Evolutionary conservation across 2,113 vertebrate genomes (phyloP).

Genomic region (Catharus minimus): DNA sequence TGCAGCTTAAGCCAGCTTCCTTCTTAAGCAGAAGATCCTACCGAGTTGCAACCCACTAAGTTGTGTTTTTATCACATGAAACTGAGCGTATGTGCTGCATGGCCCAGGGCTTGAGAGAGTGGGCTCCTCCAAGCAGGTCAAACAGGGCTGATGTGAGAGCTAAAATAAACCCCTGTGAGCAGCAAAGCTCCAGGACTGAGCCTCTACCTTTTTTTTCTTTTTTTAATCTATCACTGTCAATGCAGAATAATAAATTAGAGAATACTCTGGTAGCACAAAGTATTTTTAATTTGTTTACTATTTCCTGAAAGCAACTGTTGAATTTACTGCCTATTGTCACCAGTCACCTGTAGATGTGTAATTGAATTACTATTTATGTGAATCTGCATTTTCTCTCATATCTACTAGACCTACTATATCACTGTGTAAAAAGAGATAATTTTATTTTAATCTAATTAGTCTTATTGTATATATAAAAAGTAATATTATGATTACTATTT

Average conservation of each 20-base stretch:
- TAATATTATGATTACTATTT: background rate
- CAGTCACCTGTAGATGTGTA: background rate
- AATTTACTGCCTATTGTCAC: background rate
- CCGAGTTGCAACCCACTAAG: background rate
- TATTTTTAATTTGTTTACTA: background rate
- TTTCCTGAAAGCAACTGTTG: background rate
- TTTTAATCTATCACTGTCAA: background rate
- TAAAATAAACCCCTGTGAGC: background rate
- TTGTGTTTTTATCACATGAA: background rate
- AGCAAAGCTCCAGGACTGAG: background rate
- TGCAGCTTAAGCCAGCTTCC: background rate
- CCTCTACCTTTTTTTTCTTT: background rate
- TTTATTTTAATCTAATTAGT: background rate
- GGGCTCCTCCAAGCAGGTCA: background rate
- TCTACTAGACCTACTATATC: background rate
- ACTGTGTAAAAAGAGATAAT: background rate
- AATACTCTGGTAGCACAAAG: background rate
- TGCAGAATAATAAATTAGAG: background rate
- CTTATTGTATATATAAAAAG: background rate
- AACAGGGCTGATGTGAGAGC: background rate
- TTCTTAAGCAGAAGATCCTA: background rate
- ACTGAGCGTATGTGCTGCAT: background rate
- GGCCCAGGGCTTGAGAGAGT: fast-evolving
- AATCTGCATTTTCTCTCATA: background rate
- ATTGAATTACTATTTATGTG: background rate